Evolutionary conservation across 2,888 invertebrate species (phyloP), one percentile per base, ranked within the genome.

Genomic region (Drosophila setosimentum): DNA sequence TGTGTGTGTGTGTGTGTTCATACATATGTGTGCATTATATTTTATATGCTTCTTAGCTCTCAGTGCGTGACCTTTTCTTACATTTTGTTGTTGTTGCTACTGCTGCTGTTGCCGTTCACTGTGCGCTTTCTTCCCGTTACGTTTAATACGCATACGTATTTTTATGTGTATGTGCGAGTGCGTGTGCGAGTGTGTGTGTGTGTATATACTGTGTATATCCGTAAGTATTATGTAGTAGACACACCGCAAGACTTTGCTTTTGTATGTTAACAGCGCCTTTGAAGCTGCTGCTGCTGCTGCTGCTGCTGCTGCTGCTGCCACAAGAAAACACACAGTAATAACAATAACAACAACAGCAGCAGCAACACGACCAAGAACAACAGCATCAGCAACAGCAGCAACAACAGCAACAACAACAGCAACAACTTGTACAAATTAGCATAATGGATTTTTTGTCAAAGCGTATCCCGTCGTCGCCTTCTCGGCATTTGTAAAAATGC

Each of bases 41-140:
- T 82, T 87, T 82, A 85, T 83, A 81, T 87, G 86, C 86, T 89
- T 83, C 83, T 87, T 89, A 89, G 88, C 83, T 83, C 74, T 89
- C 74, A 80, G 89, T 89, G 90, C 90, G 83, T 88, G 87, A 87
- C 87, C 90, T 87, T 87, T 87, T 89, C 88, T 78, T 87, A 78
- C 71, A 82, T 82, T 89, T 88, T 77, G 64, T 65, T 78, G 51
- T 68, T 82, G 54, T 66, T 75, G 53, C 33, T 68, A 30, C 16
- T 51, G 32, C 24, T 75, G 53, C 33, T 68, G 51, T 8, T 51
- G 32, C 24, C 75, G 67, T 67, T 78, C 27, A 69, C 62, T 66
- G 45, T 66, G 50, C 68, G 75, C 68, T 66, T 60, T 70, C 63
- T 76, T 76, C 33, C 45, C 61, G 67, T 67, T 62, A 59, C 53